Conservation (phyloP, 2,888 invertebrate genomes). For the Desoria tigrina region DNA sequence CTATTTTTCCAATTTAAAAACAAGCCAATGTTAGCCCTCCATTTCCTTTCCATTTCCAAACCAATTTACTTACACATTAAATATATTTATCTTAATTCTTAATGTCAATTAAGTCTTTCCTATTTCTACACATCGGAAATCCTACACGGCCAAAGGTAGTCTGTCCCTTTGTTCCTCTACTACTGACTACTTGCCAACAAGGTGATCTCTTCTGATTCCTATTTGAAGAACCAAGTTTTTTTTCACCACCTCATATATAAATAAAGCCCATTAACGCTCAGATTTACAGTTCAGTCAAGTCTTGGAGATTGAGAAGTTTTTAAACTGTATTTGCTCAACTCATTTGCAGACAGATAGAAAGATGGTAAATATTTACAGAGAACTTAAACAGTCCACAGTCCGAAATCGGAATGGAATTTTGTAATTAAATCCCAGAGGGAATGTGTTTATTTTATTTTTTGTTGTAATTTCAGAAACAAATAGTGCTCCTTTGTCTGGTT, state of each 20-base stretch:
- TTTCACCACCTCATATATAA: too few species aligned
- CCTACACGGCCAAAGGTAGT: not conserved
- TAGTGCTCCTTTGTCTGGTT: constrained; percentile 7
- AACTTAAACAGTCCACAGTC: not conserved
- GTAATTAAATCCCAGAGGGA: not conserved
- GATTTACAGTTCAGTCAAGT: too few species aligned
- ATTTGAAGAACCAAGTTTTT: too few species aligned
- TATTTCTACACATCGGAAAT: constrained; percentile 5
- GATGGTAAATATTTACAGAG: not conserved
- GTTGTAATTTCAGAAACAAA: constrained; percentile 7
- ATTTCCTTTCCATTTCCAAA: too few species aligned
- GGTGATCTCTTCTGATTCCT: too few species aligned
- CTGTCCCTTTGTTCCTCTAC: too few species aligned
- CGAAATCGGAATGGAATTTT: not conserved
- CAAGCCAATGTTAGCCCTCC: too few species aligned
- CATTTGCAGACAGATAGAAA: not conserved
- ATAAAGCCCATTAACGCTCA: too few species aligned
- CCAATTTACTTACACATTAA: too few species aligned
- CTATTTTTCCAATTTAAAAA: too few species aligned
- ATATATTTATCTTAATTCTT: not conserved
- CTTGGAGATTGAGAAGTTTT: too few species aligned
- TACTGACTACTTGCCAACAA: too few species aligned
- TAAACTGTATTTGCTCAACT: not conserved
- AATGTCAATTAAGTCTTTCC: constrained; percentile 10
- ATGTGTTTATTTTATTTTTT: not conserved